Conservation (phyloP, 2,113 vertebrate genomes). For the Oncorhynchus mykiss region DNA sequence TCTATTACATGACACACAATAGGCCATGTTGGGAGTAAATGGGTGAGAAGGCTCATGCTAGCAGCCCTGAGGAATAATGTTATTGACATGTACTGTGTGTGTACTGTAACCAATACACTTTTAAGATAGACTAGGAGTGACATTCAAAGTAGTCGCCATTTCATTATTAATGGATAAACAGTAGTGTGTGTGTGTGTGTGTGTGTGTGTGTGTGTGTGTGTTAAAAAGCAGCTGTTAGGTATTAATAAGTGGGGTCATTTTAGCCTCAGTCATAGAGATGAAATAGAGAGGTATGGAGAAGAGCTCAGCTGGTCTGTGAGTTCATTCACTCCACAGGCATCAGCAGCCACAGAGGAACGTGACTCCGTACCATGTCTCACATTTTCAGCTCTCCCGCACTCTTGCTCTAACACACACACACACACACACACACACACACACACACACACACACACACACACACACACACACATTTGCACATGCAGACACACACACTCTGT, state of each 20-base stretch:
- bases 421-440: neutral
- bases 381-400: neutral
- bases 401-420: neutral
- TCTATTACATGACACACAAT: constrained; percentile 26
- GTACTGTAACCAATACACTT: too few relatives aligned
- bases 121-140: too few relatives aligned
- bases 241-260: neutral
- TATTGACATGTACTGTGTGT: neutral
- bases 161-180: too few relatives aligned
- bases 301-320: constrained; percentile 1
- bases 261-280: neutral
- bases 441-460: neutral
- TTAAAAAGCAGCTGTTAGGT: neutral
- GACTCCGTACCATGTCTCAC: constrained; percentile 25
- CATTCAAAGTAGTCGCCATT: too few relatives aligned
- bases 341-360: constrained; percentile 20
- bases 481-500: neutral
- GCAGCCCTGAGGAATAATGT: neutral
- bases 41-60: neutral
- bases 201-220: too few relatives aligned
- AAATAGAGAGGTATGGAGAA: constrained; percentile 36
- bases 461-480: neutral
- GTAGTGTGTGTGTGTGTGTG: neutral
- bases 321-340: constrained; percentile 23
- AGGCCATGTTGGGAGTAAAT: neutral